phyloP scores from a whole-genome alignment of 1,140 invertebrate species.

The Dreissena polymorpha region DNA sequence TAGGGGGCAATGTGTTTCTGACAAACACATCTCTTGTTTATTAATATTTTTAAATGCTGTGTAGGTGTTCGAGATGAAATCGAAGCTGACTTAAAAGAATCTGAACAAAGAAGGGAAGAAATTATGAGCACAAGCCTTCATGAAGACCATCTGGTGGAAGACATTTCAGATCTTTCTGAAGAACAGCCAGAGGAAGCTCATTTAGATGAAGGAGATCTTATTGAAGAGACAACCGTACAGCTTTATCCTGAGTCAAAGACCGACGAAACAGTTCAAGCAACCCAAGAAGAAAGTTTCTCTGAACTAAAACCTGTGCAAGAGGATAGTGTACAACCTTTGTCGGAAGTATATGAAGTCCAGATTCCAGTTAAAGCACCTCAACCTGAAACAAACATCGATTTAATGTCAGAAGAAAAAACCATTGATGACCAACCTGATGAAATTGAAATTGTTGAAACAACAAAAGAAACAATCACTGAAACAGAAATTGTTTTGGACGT shows the following conservation, averaged over 20 bases:
- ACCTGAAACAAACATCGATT: slow-evolving; percentile 52
- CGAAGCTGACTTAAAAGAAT: slow-evolving; percentile 36
- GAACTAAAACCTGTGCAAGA: slow-evolving; percentile 47
- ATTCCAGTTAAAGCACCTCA: slow-evolving; percentile 25
- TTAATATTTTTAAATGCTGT: not conserved
- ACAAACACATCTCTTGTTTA: no score
- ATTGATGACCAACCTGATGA: slow-evolving; percentile 55
- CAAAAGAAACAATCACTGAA: slow-evolving; percentile 38
- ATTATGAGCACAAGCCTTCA: slow-evolving; percentile 44
- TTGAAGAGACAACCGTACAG: slow-evolving; percentile 26
- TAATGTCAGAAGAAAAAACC: slow-evolving; percentile 28
- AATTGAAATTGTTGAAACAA: slow-evolving; percentile 45
- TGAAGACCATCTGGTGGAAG: slow-evolving; percentile 39
- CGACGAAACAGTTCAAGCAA: slow-evolving; percentile 47
- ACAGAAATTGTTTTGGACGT: slow-evolving; percentile 56
- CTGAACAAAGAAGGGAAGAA: slow-evolving; percentile 38
- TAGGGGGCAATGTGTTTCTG: no score
- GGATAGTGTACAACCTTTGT: slow-evolving; percentile 3
- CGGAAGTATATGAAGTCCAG: slow-evolving; percentile 46
- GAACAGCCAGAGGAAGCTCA: slow-evolving; percentile 25
- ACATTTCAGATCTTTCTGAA: slow-evolving; percentile 17
- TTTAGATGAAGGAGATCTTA: slow-evolving; percentile 19
- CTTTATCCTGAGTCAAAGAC: slow-evolving; percentile 42
- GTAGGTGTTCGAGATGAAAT: slow-evolving; percentile 42
- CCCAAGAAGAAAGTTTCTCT: slow-evolving; percentile 26